Evolutionary conservation across 2,113 vertebrate species (phyloP), one percentile per base, ranked within the genome.

Genomic region (Xenus cinereus): DNA sequence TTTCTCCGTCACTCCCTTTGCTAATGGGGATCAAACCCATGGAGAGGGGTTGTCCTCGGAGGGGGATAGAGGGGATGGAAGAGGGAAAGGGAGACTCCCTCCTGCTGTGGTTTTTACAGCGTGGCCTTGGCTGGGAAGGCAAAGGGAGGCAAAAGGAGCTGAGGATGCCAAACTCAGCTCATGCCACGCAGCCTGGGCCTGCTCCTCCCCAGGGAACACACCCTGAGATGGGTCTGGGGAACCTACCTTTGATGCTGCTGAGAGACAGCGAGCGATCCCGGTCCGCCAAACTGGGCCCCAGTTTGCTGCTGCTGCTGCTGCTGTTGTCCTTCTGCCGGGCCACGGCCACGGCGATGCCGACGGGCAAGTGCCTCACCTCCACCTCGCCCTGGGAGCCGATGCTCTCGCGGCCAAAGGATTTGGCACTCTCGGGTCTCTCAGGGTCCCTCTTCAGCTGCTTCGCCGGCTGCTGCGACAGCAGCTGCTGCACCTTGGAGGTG

Each of bases 271-370:
- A 97, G 30, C 99, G 98, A 86, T 99, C 99, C 33, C 99, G 87
- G 74, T 99, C 99, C 0, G 97, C 95, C 69, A 98, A 95, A 39
- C 98, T 98, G 5, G 98, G 95, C 22, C 95, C 98, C 83, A 98
- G 97, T 85, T 99, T 99, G 76, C 95, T 98, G 96, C 94, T 93
- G 89, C 95, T 84, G 76, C 95, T 97, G 96, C 98, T 98, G 51
- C 97, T 98, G 66, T 98, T 99, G 98, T 99, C 99, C 94, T 99
- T 98, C 96, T 99, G 99, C 21, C 99, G 98, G 33, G 99, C 99
- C 90, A 99, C 99, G 0, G 99, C 99, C 74, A 99, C 99, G 0
- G 99, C 99, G 0, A 99, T 99, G 85, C 99, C 99, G 1, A 99
- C 99, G 0, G 99, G 99, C 5, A 99, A 99, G 92, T 99, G 99